These are phyloP conservation scores for Dendrolimus pini DNA, from an alignment of 2,888 invertebrate genomes.

Conservation along the genomic window DNA sequence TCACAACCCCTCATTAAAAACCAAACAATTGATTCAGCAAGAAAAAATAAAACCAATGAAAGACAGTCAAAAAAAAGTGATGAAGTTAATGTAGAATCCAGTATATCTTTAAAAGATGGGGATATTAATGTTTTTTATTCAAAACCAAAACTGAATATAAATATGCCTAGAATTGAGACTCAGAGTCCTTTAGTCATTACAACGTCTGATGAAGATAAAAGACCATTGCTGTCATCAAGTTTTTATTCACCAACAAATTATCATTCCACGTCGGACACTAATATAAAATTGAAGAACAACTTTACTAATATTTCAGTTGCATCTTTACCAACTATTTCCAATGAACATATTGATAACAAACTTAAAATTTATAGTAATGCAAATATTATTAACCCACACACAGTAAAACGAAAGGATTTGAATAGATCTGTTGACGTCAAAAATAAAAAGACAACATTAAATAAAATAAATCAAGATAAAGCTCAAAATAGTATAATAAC, in stretches of 20 bases:
- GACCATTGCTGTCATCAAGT: conserved; percentile 35
- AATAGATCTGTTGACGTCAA: neutral
- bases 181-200: conserved; percentile 27
- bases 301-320: neutral
- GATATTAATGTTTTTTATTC: conserved; percentile 26
- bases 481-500: neutral
- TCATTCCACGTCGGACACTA: conserved; percentile 20
- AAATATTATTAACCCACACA: too few species aligned
- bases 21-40: conserved; percentile 6
- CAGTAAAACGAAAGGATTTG: too few species aligned
- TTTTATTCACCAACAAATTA: conserved; percentile 25
- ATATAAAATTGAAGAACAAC: conserved; percentile 13
- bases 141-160: conserved; percentile 38
- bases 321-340: conserved; percentile 4
- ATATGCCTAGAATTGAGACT: conserved; percentile 34
- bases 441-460: neutral
- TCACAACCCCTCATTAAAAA: conserved; percentile 2
- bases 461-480: neutral
- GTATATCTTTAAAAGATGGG: conserved; percentile 16
- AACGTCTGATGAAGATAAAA: conserved; percentile 34
- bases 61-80: neutral
- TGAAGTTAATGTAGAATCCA: conserved; percentile 9
- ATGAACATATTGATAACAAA: too few species aligned
- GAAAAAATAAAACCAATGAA: conserved; percentile 7
- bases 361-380: too few species aligned